Percentiles rank a stretch among this genome's conserved stretches.
phyloP scores from a whole-genome alignment of 2,888 invertebrate genomes.

The Perithous albicinctus region DNA sequence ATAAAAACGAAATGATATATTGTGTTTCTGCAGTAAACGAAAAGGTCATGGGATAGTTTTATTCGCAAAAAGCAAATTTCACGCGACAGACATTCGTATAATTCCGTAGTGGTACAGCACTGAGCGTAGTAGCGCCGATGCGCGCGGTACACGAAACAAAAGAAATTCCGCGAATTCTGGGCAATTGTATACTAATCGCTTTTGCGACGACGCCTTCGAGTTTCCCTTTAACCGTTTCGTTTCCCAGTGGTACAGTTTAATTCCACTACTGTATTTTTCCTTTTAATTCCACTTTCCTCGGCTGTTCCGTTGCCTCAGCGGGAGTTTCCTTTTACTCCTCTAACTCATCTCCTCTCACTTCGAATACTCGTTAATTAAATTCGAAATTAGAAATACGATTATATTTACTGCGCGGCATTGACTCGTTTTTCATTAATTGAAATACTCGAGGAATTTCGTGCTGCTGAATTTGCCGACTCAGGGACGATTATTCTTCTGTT shows the following conservation, averaged over 20 bases:
- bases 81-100: conserved; percentile 39
- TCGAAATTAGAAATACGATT: conserved; percentile 61
- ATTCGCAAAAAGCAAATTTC: conserved; percentile 43
- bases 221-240: conserved; percentile 27
- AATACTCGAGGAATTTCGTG: conserved; percentile 16
- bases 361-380: conserved; percentile 63
- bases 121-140: background rate
- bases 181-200: conserved; percentile 68
- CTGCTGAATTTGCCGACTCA: background rate
- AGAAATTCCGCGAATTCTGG: conserved; percentile 63
- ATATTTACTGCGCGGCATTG: conserved; percentile 54
- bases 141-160: conserved; percentile 46
- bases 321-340: conserved; percentile 21
- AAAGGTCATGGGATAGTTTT: conserved; percentile 14
- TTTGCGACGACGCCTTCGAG: conserved; percentile 52
- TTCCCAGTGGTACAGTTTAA: conserved; percentile 51
- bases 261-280: conserved; percentile 38
- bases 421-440: conserved; percentile 46
- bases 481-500: conserved; percentile 19
- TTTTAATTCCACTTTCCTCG: conserved; percentile 35
- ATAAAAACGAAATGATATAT: background rate
- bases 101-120: conserved; percentile 37
- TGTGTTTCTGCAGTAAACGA: background rate
- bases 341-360: conserved; percentile 14
- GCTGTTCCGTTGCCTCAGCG: conserved; percentile 24